phyloP scores from a whole-genome alignment of 2,888 invertebrate species.

The Sclerodermus sp. region DNA sequence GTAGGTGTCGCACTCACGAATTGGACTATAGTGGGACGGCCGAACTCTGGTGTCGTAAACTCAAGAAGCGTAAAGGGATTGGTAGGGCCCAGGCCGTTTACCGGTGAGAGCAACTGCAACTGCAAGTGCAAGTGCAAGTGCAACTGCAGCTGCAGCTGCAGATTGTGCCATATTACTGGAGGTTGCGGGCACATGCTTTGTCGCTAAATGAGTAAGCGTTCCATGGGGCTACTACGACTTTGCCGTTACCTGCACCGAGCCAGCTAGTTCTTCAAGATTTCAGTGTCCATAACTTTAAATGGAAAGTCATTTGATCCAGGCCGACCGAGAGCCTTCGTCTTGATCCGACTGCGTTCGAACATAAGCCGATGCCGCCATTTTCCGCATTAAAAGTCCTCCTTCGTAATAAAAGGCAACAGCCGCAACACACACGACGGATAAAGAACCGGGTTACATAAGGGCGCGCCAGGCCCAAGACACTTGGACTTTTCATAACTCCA shows the following conservation, averaged over 20 bases:
- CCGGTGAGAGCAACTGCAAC: conserved; percentile 9
- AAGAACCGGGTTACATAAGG: no score
- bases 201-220: conserved; percentile 18
- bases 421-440: no score
- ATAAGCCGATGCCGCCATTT: background rate
- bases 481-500: no score
- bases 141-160: conserved; percentile 6
- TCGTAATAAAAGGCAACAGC: conserved; percentile 13
- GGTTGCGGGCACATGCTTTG: conserved; percentile 13
- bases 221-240: conserved; percentile 9
- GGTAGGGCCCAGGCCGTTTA: conserved; percentile 3
- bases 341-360: conserved; percentile 8
- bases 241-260: conserved; percentile 13
- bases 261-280: conserved; percentile 18
- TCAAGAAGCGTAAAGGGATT: conserved; percentile 25
- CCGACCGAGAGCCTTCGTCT: background rate
- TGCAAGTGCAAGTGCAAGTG: conserved; percentile 3
- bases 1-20: no score
- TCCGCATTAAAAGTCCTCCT: conserved; percentile 15
- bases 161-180: background rate
- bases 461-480: no score
- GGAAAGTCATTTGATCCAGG: conserved; percentile 21
- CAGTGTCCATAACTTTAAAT: conserved; percentile 26
- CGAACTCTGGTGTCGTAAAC: conserved; percentile 1
- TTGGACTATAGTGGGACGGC: background rate